Evolutionary conservation across 2,888 invertebrate genomes (phyloP).

Genomic region (Ferdinandea cuprea): DNA sequence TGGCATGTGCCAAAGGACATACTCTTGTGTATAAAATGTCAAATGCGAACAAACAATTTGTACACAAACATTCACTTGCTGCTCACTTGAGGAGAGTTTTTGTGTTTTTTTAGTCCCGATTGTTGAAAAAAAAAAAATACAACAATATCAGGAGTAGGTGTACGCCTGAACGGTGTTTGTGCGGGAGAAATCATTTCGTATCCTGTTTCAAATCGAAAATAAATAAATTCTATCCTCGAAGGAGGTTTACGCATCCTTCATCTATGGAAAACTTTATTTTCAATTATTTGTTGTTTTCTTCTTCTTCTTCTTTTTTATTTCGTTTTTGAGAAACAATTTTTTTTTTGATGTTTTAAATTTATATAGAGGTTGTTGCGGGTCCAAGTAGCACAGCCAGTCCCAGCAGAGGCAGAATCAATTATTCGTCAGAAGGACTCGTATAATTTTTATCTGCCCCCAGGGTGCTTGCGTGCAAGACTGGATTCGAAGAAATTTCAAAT

Average conservation of each 20-base stretch:
- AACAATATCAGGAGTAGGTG: neutral
- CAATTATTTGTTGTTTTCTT: constrained; percentile 33
- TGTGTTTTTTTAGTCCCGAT: constrained; percentile 16
- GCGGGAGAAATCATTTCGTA: constrained; percentile 42
- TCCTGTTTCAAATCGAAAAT: constrained; percentile 72
- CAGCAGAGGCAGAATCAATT: constrained; percentile 49
- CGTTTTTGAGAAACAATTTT: constrained; percentile 1
- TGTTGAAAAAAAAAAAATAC: neutral
- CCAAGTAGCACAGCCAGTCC: no score
- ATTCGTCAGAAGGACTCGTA: constrained; percentile 60
- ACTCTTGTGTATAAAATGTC: constrained; percentile 67
- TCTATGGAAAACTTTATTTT: constrained; percentile 34
- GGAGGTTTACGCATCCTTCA: constrained; percentile 36
- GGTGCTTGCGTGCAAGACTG: constrained; percentile 38
- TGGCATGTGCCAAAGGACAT: constrained; percentile 64
- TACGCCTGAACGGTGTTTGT: neutral
- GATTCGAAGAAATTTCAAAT: constrained; percentile 38
- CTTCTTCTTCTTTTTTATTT: no score
- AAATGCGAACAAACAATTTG: constrained; percentile 71
- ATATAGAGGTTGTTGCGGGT: constrained; percentile 24
- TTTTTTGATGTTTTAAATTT: constrained; percentile 14
- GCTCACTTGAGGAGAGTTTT: constrained; percentile 10
- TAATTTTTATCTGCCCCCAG: constrained; percentile 68
- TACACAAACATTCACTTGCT: constrained; percentile 56
- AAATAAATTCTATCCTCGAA: constrained; percentile 64